Evolutionary conservation across 2,888 invertebrate genomes (phyloP), one percentile per base, ranked within the genome.

Genomic region (Rhynchonema sp.): DNA sequence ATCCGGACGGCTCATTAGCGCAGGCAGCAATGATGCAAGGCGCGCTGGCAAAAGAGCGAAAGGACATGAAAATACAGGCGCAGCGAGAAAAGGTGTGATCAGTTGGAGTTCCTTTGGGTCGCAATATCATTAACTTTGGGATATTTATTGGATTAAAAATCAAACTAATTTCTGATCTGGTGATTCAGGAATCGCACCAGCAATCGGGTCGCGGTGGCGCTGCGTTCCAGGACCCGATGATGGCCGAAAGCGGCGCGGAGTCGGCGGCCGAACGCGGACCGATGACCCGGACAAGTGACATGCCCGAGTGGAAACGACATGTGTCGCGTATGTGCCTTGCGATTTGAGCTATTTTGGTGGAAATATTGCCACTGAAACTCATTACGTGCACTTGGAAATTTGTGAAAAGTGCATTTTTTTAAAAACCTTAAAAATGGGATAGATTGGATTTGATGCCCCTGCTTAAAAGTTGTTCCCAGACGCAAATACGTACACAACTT

Each of bases 11-110:
- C 0, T 94, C 94, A 0, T 76, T 99, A 27, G 96, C 96, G 0
- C 98, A 98, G 70, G 92, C 98, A 0, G 98, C 98, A 0, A 92
- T 99, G 89, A 99, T 92, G 92, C 98, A 98, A 75, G 88, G 87
- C 20, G 98, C 98, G 0, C 74, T 99, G 54, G 87, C 96, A 0
- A 99, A 99, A 72, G 98, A 99, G 73, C 79, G 98, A 58, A 78
- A 96, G 55, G 98, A 98, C 73, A 83, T 87, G 69, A 96, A 98
- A 76, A 89, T 90, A 57, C 73, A 74, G 61, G 76, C 87, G n/a
- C 89, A 89, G 67, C 49, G 49, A n/a, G 20, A 17, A 6, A 6
- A 49, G 23, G 49, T 49, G 20, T 3, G 49, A 13, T 17, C 38
- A 13, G 17, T 13, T 38, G 38, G 38, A 38, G 38, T 38, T 38